Conservation (phyloP, 2,888 invertebrate genomes). For the Meganola albula region DNA sequence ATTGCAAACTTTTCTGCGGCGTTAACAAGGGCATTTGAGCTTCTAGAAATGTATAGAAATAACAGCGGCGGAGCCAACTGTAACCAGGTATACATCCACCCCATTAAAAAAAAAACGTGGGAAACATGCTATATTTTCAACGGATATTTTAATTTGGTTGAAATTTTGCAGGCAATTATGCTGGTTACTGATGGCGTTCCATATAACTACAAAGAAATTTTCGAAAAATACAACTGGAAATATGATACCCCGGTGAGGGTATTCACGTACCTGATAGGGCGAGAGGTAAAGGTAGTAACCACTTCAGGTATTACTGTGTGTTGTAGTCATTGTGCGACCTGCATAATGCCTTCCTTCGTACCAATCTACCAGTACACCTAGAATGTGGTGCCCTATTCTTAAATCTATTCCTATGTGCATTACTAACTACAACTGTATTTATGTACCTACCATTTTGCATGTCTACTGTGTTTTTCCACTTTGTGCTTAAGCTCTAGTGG, state of each 20-base stretch:
- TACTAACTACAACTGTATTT: too few species aligned
- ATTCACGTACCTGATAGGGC: constrained; percentile 98
- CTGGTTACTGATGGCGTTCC: constrained; percentile 99
- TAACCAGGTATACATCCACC: constrained; percentile 66
- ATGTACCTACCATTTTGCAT: too few species aligned
- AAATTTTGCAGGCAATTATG: constrained; percentile 93
- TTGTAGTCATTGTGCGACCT: constrained; percentile 75
- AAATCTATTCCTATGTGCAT: constrained; percentile 15
- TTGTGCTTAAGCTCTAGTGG: too few species aligned
- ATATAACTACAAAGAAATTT: constrained; percentile 94
- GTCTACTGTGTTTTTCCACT: too few species aligned
- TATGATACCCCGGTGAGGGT: constrained; percentile 92
- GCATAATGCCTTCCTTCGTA: constrained; percentile 70
- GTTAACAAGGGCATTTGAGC: constrained; percentile 91
- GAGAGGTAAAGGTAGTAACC: constrained; percentile 83
- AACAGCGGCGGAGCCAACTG: constrained; percentile 82
- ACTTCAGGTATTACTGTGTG: constrained; percentile 77
- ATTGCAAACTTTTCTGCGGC: constrained; percentile 97
- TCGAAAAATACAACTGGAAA: constrained; percentile 92
- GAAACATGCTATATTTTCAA: too few species aligned
- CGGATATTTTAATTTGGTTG: too few species aligned
- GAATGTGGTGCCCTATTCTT: constrained; percentile 68
- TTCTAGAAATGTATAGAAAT: constrained; percentile 82
- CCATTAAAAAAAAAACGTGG: too few species aligned
- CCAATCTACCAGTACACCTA: constrained; percentile 69